Evolutionary conservation across 2,113 vertebrate species (phyloP).

Genomic region (Ptychochromis oligacanthus): DNA sequence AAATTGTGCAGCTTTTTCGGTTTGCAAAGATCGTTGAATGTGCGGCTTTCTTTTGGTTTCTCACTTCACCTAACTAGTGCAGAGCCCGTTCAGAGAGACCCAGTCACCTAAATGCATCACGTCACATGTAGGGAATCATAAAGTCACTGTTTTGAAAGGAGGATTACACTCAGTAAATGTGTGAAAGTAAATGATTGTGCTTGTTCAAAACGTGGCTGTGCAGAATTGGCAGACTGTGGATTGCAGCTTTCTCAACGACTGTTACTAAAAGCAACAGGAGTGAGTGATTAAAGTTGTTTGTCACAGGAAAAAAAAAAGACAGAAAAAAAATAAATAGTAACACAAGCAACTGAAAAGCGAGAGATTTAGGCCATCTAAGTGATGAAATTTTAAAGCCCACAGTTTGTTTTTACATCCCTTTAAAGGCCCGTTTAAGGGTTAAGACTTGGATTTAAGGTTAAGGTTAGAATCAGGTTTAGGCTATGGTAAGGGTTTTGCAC

Average conservation of each 20-base stretch:
- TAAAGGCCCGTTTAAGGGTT: not conserved
- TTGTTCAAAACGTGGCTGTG: not conserved
- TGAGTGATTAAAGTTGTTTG: not conserved
- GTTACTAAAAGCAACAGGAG: not conserved
- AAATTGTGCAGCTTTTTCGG: not conserved
- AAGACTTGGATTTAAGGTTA: accelerated
- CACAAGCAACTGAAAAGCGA: no score
- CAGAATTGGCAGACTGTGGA: not conserved
- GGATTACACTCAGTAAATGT: no score
- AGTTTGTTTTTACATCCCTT: not conserved
- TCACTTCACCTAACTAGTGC: no score
- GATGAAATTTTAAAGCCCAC: not conserved
- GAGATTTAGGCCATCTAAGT: not conserved
- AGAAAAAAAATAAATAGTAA: no score
- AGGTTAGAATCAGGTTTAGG: not conserved
- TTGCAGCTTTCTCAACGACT: not conserved
- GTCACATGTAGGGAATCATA: not conserved
- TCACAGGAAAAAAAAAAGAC: no score
- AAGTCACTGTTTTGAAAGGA: not conserved
- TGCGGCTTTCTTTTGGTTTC: no score
- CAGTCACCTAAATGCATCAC: not conserved
- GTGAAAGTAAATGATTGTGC: not conserved
- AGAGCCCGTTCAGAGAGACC: no score
- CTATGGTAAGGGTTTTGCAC: no score
- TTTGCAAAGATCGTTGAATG: not conserved